phyloP scores from a whole-genome alignment of 2,113 vertebrate genomes.

The Mesitornis unicolor region DNA sequence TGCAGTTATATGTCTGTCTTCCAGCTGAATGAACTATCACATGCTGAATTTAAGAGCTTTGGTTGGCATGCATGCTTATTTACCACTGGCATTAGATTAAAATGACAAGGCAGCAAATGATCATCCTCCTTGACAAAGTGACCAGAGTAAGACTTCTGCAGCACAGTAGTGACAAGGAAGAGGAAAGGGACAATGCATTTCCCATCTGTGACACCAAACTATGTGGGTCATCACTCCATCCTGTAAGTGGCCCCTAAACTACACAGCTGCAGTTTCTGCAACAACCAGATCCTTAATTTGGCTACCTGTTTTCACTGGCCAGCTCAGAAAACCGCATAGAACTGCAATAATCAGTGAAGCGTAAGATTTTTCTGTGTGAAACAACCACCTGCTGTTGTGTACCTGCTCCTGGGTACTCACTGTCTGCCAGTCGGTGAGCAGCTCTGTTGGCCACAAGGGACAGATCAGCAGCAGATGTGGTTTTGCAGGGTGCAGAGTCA shows the following conservation, averaged over 20 bases:
- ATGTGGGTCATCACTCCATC: not conserved
- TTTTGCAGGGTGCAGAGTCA: not conserved
- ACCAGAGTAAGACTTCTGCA: not conserved
- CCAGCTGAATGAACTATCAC: not conserved
- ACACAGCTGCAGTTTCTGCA: not conserved
- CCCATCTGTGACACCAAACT: not conserved
- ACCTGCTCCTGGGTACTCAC: not conserved
- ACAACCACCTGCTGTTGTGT: not conserved
- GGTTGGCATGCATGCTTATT: not conserved
- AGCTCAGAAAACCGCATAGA: not conserved
- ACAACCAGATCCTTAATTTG: not conserved
- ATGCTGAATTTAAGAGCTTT: not conserved
- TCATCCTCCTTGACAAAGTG: not conserved
- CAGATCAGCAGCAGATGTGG: not conserved
- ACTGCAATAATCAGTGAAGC: not conserved
- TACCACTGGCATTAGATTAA: not conserved
- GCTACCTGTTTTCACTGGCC: not conserved
- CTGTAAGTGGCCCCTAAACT: not conserved
- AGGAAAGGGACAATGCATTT: not conserved
- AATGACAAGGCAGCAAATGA: not conserved
- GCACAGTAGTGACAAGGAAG: not conserved
- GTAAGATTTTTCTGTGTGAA: not conserved
- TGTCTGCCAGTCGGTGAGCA: not conserved
- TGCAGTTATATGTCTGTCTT: not conserved
- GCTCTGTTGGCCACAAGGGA: accelerated